These are phyloP conservation scores for Danio rerio DNA, from an alignment of 2,113 vertebrate genomes.

Conservation along the genomic window DNA sequence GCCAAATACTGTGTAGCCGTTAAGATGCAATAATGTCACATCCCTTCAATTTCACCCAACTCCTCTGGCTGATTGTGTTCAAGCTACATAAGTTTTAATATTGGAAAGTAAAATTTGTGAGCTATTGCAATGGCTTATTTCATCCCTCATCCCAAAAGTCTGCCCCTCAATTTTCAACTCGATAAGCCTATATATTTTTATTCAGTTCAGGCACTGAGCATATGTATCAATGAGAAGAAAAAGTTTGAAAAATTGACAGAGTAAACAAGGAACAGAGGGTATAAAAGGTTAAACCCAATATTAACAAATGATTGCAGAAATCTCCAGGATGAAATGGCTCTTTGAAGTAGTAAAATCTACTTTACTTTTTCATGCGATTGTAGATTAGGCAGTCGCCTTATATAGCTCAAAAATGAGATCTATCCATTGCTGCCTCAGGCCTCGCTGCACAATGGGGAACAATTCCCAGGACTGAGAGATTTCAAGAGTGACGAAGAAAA, in stretches of 20 bases:
- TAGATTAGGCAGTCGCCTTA: slow-evolving; percentile 42
- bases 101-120: neutral
- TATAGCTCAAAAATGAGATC: slow-evolving; percentile 45
- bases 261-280: slow-evolving; percentile 17
- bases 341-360: slow-evolving; percentile 57
- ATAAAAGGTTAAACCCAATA: slow-evolving; percentile 44
- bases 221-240: slow-evolving; percentile 11
- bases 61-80: slow-evolving; percentile 8
- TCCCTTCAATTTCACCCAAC: neutral
- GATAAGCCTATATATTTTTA: neutral
- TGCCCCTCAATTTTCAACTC: neutral
- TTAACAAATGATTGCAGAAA: slow-evolving; percentile 38
- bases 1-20: neutral
- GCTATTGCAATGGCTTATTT: neutral
- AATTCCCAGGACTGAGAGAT: slow-evolving; percentile 32
- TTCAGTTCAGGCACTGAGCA: neutral
- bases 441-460: slow-evolving; percentile 9
- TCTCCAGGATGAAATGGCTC: slow-evolving; percentile 32
- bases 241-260: slow-evolving; percentile 1
- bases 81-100: neutral
- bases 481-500: slow-evolving; percentile 17
- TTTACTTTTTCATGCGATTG: slow-evolving; percentile 41
- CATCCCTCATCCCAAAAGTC: neutral
- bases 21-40: neutral
- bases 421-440: slow-evolving; percentile 38